A percentile compares a stretch with the other conserved stretches of the same genome.
Evolutionary conservation across 2,797 vertebrate species (phyloP).

Genomic region (Anniella stebbinsi): DNA sequence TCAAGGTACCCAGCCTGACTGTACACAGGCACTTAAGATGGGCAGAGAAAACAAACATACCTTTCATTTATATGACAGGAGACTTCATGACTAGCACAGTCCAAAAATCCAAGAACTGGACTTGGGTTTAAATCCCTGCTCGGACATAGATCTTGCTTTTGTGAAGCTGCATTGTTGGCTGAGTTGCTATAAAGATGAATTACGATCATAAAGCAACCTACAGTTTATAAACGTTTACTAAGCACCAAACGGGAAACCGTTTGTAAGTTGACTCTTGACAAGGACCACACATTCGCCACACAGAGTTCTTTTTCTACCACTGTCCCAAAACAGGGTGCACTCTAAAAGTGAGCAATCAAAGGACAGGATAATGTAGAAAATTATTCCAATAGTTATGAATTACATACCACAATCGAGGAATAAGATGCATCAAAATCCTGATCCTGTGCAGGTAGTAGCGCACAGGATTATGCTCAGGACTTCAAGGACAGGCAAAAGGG

Average conservation of each 20-base stretch:
- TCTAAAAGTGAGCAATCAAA: conserved; percentile 67
- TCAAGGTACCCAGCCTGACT: background rate
- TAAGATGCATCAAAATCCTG: conserved; percentile 19
- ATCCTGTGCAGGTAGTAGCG: no score
- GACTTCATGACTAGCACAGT: background rate
- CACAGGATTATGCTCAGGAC: background rate
- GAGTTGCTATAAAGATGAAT: background rate
- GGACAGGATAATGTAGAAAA: conserved; percentile 73
- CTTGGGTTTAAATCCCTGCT: background rate
- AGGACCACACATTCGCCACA: conserved; percentile 47
- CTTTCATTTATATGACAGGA: background rate
- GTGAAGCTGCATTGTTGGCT: background rate
- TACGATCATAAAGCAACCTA: background rate
- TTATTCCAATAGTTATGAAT: conserved; percentile 74
- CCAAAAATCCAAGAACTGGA: background rate
- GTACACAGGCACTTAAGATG: background rate
- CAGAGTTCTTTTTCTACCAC: conserved; percentile 49
- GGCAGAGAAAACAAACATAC: background rate
- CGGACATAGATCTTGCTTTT: background rate
- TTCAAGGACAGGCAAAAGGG: background rate
- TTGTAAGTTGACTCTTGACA: background rate
- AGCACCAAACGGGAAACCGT: conserved; percentile 16
- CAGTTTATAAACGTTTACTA: background rate
- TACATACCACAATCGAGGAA: conserved; percentile 64
- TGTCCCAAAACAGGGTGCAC: conserved; percentile 38